Base-by-base conservation (phyloP, 2,888 invertebrate species). In the Elegia similella region DNA sequence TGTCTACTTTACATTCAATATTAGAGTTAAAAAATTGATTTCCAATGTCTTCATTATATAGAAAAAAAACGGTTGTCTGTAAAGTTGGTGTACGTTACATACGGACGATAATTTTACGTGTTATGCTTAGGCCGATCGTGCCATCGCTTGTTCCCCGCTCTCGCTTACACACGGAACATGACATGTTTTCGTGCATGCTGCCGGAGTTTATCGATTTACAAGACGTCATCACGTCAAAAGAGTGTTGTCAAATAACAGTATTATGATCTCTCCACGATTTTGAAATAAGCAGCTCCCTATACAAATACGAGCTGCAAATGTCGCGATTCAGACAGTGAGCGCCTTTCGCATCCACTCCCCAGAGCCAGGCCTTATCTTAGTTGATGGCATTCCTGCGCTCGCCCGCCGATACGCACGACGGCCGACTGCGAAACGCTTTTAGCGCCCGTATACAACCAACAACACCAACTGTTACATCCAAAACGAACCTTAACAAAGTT, bases 371-470 rank as follows among this genome's bases (percentile, higher is more conserved):
- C 83, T 90, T 90, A 90, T 91, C 90, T 88, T 82, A 74, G 84
- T 82, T 83, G 88, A 88, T 87, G 87, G 87, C 89, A 91, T 91
- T 90, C 90, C 88, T 80, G 67, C 77, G 86, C 84, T 78, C 82
- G 82, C 72, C 80, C 79, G 79, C 80, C 85, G 89, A 88, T 88
- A 90, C 88, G 87, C 86, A 88, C 87, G 86, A 84, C 85, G 81
- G 82, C 78, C 84, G 85, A 88, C 90, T 89, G 88, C 88, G 86
- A 90, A 90, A 89, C 86, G 90, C 90, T 90, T 89, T 89, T 89
- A 90, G 84, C 82, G 84, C 83, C 84, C 86, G 82, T 84, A 82
- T 82, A 79, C 75, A 73, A 75, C 71, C 44, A 79, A 72, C 68
- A 70, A 64, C 54, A 58, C 38, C 32, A 56, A 42, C 34, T 17